These are phyloP conservation scores for Danio jaintianensis DNA, from an alignment of 2,797 vertebrate genomes.

Conservation along the genomic window DNA sequence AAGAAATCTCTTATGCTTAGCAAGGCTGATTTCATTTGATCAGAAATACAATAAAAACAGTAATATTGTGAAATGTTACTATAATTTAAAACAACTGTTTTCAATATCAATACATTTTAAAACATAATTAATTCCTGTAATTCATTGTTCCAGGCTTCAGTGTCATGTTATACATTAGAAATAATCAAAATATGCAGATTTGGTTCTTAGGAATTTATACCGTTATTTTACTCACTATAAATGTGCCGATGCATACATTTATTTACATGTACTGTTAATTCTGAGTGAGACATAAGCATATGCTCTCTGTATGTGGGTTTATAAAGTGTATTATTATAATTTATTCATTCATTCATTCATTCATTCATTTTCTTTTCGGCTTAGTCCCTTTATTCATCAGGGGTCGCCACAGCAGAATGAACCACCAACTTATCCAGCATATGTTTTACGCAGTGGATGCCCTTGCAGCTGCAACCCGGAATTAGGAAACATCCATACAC, in stretches of 20 bases:
- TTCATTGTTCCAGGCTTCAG: not conserved
- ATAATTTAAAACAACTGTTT: not conserved
- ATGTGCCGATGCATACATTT: conserved; percentile 18
- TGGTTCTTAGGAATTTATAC: not conserved
- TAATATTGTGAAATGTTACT: not conserved
- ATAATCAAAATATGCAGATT: not conserved
- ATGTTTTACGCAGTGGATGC: no score
- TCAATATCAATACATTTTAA: not conserved
- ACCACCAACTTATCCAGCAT: no score
- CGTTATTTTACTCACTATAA: not conserved
- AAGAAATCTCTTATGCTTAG: not conserved
- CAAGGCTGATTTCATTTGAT: not conserved
- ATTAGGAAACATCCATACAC: no score
- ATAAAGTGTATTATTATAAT: no score
- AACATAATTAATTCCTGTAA: not conserved
- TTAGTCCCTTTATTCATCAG: no score
- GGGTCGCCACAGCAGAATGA: no score
- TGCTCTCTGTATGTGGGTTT: conserved; percentile 41
- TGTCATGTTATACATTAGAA: not conserved
- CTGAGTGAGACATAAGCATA: conserved; percentile 26
- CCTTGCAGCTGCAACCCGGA: no score
- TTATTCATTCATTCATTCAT: no score
- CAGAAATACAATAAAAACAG: not conserved
- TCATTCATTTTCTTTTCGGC: no score
- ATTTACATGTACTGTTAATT: no score